Percentiles rank a stretch among this genome's conserved stretches.
These are phyloP conservation scores for Cyprinella venusta DNA, from an alignment of 2,797 vertebrate genomes.

Conservation along the genomic window DNA sequence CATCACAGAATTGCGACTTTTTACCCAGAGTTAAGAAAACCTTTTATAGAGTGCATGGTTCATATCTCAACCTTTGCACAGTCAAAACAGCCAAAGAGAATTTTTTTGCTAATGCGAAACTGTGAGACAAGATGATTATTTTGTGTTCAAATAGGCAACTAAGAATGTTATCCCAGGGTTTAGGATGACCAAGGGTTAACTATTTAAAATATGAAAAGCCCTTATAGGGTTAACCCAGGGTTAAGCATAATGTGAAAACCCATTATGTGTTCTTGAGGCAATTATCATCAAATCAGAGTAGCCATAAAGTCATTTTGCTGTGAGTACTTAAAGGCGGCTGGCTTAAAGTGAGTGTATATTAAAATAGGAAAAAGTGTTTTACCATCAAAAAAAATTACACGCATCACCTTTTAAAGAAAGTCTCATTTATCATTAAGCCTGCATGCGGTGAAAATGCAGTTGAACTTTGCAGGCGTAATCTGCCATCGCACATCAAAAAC, in stretches of 20 bases:
- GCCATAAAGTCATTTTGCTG: not conserved
- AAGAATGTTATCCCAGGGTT: not conserved
- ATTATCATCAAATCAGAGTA: not conserved
- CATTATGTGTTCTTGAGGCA: not conserved
- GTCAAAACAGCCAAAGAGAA: not conserved
- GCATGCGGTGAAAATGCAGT: not conserved
- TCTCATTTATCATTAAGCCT: not conserved
- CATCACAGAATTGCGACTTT: not conserved
- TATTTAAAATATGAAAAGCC: not conserved
- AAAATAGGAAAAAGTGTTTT: not conserved
- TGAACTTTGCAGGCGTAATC: conserved; percentile 1
- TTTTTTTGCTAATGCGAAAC: not conserved
- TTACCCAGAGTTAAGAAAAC: not conserved
- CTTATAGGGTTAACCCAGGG: not conserved
- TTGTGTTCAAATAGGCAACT: not conserved
- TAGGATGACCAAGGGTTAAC: not conserved
- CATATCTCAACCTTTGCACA: not conserved
- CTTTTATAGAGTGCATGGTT: not conserved
- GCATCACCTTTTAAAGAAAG: not conserved
- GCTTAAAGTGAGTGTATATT: not conserved
- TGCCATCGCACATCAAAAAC: conserved; percentile 1
- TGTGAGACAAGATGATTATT: not conserved
- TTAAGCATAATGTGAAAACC: not conserved
- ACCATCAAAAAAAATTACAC: not conserved
- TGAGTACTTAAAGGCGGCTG: not conserved